Base-by-base conservation (phyloP, 2,888 invertebrate species). In the Philonicus albiceps region DNA sequence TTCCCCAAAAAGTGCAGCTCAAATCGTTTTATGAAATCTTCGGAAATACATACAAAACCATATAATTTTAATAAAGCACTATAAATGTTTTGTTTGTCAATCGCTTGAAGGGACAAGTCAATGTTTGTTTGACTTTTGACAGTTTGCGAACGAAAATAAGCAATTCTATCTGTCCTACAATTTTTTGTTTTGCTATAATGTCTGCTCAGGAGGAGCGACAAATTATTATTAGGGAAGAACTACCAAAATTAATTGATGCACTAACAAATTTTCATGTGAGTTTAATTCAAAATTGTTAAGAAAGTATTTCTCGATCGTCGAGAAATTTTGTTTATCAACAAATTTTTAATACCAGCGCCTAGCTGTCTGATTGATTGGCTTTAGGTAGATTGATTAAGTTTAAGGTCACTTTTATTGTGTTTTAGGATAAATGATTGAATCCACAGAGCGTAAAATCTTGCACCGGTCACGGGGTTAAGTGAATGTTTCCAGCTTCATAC, bases 181-280 rank as follows among this genome's bases (percentile, higher is more conserved):
- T 1, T 73, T 73, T 16, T 73, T 73, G 13, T 7, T 64, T 27
- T 37, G 6, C 6, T 27, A 11, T 22, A 64, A 88, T 88, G 88
- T 87, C 88, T n/a, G 87, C 87, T 64, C 84, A 86, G 19, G 88
- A 88, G 27, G 31, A 85, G 27, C 83, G 90, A 4, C 89, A 89
- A 37, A 89, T 89, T 86, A 90, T 91, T 76, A 90, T 91, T 19
- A 88, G 88, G 16, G 89, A 90, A 87, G 90, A 89, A 87, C 88
- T 91, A 72, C 90, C 90, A 13, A 89, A 90, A 85, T 86, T 91
- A 22, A 89, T 91, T 0, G 88, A 89, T 76, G 88, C 88, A 5
- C 86, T 91, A 74, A 90, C 91, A 6, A 89, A 89, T n/a, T 90
- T 91, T 49, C 86, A 89, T 86, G 91, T 90, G 89, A 88, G 87